These are phyloP conservation scores for Stenodema calcarata DNA, from an alignment of 2,888 invertebrate species.

Conservation along the genomic window DNA sequence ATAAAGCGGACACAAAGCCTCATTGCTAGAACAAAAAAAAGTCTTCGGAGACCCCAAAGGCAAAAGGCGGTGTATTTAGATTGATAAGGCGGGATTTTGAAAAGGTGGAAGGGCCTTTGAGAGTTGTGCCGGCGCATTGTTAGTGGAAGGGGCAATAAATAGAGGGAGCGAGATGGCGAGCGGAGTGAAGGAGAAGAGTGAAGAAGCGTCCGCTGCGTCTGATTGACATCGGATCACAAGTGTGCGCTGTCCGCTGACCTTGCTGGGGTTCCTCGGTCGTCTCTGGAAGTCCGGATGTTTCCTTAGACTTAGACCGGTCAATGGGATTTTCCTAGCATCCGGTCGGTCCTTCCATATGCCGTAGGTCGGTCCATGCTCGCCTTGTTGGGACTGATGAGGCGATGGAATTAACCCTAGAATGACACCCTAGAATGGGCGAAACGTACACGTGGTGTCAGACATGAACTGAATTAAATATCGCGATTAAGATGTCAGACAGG, in stretches of 20 bases:
- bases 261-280: neutral
- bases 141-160: slow-evolving; percentile 44
- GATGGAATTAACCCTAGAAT: too few relatives aligned
- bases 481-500: too few relatives aligned
- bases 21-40: slow-evolving; percentile 36
- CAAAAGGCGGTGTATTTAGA: slow-evolving; percentile 37
- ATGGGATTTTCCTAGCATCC: too few relatives aligned
- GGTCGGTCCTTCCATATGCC: too few relatives aligned
- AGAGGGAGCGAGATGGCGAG: slow-evolving; percentile 17
- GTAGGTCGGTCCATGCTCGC: too few relatives aligned
- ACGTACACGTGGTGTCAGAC: too few relatives aligned
- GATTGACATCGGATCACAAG: slow-evolving; percentile 40
- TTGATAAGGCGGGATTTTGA: slow-evolving; percentile 38
- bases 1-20: slow-evolving; percentile 22
- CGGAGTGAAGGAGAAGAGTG: neutral
- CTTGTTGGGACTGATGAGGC: too few relatives aligned
- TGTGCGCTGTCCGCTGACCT: neutral
- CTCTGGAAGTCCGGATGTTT: too few relatives aligned
- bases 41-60: neutral
- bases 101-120: slow-evolving; percentile 32
- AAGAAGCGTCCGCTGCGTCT: neutral
- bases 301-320: too few relatives aligned
- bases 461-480: too few relatives aligned
- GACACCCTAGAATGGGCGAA: too few relatives aligned
- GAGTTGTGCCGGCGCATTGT: slow-evolving; percentile 43